These are phyloP conservation scores for Platerodrilus igneus DNA, from an alignment of 2,888 invertebrate species.

Conservation along the genomic window DNA sequence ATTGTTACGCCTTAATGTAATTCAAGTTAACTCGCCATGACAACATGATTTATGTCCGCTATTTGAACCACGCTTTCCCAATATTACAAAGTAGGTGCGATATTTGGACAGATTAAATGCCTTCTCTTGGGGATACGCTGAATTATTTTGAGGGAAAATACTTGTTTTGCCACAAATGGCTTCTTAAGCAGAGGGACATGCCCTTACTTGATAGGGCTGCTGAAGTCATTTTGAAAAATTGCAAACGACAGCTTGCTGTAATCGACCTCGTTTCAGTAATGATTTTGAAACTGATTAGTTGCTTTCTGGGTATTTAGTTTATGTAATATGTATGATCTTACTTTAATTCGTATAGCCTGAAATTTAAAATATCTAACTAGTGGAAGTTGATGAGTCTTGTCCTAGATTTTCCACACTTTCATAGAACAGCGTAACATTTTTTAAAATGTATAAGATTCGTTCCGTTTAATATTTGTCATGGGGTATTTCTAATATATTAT, in stretches of 20 bases:
- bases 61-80: conserved; percentile 30
- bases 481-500: too few species aligned
- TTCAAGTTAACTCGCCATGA: conserved; percentile 31
- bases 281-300: too few species aligned
- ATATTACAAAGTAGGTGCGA: conserved; percentile 29
- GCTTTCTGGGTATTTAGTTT: too few species aligned
- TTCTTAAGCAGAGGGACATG: conserved; percentile 17
- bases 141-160: conserved; percentile 24
- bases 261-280: too few species aligned
- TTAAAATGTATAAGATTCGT: too few species aligned
- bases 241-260: conserved; percentile 16
- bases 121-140: conserved; percentile 19
- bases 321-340: too few species aligned
- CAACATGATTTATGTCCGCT: conserved; percentile 36
- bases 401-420: too few species aligned
- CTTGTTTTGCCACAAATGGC: conserved; percentile 24
- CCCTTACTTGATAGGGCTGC: conserved; percentile 13
- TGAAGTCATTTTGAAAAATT: conserved; percentile 19
- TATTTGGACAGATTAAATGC: conserved; percentile 31
- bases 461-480: too few species aligned
- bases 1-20: conserved; percentile 33
- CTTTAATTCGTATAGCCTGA: too few species aligned
- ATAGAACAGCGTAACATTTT: too few species aligned
- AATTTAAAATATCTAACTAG: too few species aligned
- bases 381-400: too few species aligned